A percentile compares a stretch with the other conserved stretches of the same genome.
Conservation (phyloP, 2,888 invertebrate species). For the Iphiclides podalirius region DNA sequence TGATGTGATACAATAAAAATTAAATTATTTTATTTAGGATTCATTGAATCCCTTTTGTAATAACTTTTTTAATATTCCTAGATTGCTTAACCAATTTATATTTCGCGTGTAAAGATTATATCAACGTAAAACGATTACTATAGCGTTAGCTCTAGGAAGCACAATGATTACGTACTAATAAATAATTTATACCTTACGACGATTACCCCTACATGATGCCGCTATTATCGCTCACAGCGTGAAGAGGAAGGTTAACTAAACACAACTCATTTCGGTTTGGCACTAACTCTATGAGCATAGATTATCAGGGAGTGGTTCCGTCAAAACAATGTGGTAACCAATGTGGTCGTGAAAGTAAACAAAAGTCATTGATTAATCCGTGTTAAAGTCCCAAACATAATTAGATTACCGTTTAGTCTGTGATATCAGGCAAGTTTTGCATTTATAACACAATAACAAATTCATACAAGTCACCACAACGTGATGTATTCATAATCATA, state of each 20-base stretch:
- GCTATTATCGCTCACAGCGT: conserved; percentile 62
- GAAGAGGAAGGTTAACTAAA: conserved; percentile 43
- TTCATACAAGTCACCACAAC: conserved; percentile 5
- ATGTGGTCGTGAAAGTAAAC: too few relatives aligned
- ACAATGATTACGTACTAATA: conserved; percentile 46
- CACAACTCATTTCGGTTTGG: conserved; percentile 61
- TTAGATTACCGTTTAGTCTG: too few relatives aligned
- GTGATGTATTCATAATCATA: not conserved
- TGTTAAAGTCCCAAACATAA: not conserved
- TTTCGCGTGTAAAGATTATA: conserved; percentile 16
- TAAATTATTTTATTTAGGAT: not conserved
- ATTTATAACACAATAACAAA: not conserved
- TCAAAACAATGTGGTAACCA: conserved; percentile 8
- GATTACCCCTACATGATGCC: conserved; percentile 43
- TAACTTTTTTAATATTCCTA: not conserved
- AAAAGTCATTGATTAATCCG: not conserved
- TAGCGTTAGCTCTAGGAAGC: conserved; percentile 63
- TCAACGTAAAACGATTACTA: conserved; percentile 39
- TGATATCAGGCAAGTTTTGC: not conserved
- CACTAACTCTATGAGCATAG: conserved; percentile 48
- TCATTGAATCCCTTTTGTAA: not conserved
- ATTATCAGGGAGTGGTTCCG: conserved; percentile 31
- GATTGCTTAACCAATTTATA: not conserved
- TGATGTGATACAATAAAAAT: not conserved
- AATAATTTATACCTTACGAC: conserved; percentile 57